Evolutionary conservation across 2,113 vertebrate species (phyloP), one percentile per base, ranked within the genome.

Genomic region (Chloebia gouldiae): DNA sequence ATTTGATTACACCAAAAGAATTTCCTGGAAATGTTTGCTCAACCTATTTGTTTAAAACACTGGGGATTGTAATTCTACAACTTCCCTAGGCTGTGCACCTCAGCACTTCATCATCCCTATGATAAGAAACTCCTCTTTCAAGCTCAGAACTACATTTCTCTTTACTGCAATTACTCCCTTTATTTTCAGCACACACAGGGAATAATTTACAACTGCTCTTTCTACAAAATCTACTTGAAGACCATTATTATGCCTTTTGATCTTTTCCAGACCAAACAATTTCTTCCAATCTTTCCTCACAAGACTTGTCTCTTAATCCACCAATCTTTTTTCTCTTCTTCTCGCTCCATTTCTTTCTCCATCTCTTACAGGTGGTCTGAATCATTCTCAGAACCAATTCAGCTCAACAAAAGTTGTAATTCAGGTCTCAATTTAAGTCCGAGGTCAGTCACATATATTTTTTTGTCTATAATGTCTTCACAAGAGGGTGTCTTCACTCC

Each of bases 21-120:
- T 88, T 88, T 96, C 91, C 80, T 81, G 64, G 86, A 95, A 95
- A 81, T 81, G 39, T 95, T 88, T 96, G 59, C 78, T 59, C 51
- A 92, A 90, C 30, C 21, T 83, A 13, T 70, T 94, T 71, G 68
- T 86, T 77, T 83, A 92, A 88, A 95, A 47, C 54, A 78, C 22
- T 50, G 22, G 63, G 77, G 68, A 92, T 0, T 86, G 44, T 49
- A 90, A 33, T 71, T 88, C 80, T 75, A 23, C 68, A 88, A 20
- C 9, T 3, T 47, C 79, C 79, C 25, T 27, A 70, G 63, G 82
- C 86, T 54, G 50, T 59, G 79, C 65, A 90, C 49, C 56, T 84
- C 82, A 84, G 56, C 56, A 75, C 64, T 92, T 86, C 68, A 88
- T 47, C 39, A 65, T 66, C 42, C 30, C 47, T 59, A 31, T 88